phyloP scores from a whole-genome alignment of 2,113 vertebrate species.

The Lepisosteus oculatus region DNA sequence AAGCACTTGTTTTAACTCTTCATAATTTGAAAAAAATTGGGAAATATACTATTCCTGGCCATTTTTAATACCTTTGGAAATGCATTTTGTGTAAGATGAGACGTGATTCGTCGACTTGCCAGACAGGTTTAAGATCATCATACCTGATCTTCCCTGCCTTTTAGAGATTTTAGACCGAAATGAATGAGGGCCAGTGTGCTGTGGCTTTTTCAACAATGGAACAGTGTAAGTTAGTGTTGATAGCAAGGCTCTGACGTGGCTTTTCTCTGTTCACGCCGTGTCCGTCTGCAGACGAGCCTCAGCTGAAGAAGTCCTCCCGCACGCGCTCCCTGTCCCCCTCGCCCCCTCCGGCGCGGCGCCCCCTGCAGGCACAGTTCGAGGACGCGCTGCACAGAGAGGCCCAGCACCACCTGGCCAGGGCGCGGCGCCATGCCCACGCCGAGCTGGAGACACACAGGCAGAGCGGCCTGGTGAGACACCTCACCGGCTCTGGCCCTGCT shows the following conservation, averaged over 20 bases:
- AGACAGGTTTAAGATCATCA: not conserved
- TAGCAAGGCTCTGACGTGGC: not conserved
- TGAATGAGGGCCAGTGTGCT: too few species aligned
- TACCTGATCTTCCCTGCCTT: too few species aligned
- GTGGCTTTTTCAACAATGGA: too few species aligned
- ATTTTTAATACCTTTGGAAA: too few species aligned
- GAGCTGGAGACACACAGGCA: conserved; percentile 46
- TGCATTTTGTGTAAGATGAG: too few species aligned
- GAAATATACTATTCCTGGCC: too few species aligned
- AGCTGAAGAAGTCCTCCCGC: conserved; percentile 29
- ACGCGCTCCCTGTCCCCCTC: conserved; percentile 73
- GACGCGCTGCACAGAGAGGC: conserved; percentile 31
- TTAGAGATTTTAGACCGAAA: too few species aligned
- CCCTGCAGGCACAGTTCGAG: conserved; percentile 34
- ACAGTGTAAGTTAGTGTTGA: not conserved
- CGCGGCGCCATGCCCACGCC: conserved; percentile 34
- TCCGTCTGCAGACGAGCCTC: conserved; percentile 37
- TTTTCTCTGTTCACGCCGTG: not conserved
- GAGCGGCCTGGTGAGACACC: conserved; percentile 54
- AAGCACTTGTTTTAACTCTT: too few species aligned
- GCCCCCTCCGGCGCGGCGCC: conserved; percentile 42
- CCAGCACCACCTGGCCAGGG: conserved; percentile 38
- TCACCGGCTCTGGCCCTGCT: too few species aligned
- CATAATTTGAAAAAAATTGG: too few species aligned
- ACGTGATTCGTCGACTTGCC: not conserved